Evolutionary conservation across 1,140 invertebrate genomes (phyloP), one percentile per base, ranked within the genome.

Genomic region (Zaprionus gabonicus): DNA sequence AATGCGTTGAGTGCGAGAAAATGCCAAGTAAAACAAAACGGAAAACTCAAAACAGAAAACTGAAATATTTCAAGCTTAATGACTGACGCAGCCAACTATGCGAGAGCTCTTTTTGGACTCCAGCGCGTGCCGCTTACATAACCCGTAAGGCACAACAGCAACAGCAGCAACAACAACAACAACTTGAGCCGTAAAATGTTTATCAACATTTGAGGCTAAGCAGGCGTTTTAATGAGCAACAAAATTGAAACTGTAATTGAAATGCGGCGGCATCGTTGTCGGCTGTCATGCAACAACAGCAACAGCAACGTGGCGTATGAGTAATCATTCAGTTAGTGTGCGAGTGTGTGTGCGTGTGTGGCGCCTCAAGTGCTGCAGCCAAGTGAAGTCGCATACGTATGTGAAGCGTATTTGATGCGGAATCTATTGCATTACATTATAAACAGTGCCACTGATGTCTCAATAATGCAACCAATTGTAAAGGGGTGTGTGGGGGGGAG

Each of bases 191-290:
- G 56, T 58, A 79, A 86, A 82, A 87, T 87, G 76, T 86, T 87
- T 86, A 87, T 86, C 78, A 86, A 83, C 81, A 85, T 85, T 85
- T 84, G 55, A 23, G 12, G 59, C 44, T 28, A 64, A 51, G 77
- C 77, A 77, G 74, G 58, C 70, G 65, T 44, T 77, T 86, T 87
- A 87, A 87, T 87, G 81, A 87, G 81, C 71, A 83, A 88, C 84
- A 81, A 76, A 87, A 87, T 88, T 88, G 78, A 83, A 88, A 83
- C 67, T 65, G 71, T 88, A 87, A 88, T 87, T 88, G 78, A 87
- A 88, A 80, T 86, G 76, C 72, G 68, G n/a, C 58, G 57, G 62
- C 46, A 59, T 28, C 25, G 31, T 38, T 38, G 59, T 23, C 23
- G 23, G 23, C 41, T 71, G 49, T 65, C 63, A 65, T 38, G 63